Base-by-base conservation (phyloP, 1,140 invertebrate species). In the Diuraphis noxia region DNA sequence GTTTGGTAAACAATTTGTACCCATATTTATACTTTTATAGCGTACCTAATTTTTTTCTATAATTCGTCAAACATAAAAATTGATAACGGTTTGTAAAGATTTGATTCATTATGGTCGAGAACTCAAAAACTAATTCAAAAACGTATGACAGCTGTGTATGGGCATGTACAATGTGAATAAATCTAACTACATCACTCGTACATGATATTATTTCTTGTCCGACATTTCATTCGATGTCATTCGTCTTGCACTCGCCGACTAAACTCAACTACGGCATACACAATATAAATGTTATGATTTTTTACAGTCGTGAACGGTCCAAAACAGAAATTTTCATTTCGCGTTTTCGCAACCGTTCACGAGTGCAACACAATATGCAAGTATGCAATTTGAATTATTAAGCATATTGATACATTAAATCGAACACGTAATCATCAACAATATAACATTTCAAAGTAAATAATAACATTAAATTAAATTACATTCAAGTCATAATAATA, bases 391-490 rank as follows among this genome's bases (percentile, higher is more conserved):
- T 13, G 56, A 49, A 21, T 43, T n/a, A 43, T 49, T 49, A 49
- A 21, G 46, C 46, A 49, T 21, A 5, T 49, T 49, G 23, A 49
- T 49, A 49, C 10, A 56, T 72, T 72, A n/a, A 17, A n/a, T 72
- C 56, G n/a, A 72, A 72, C 30, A n/a, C 56, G 56, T 72, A 72
- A 72, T 72, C 56, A 17, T 17, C 56, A n/a, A 72, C 34, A 72
- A 72, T 72, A 72, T 72, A n/a, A 4, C 56, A n/a, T n/a, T 13
- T 17, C 30, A 72, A 72, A 72, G 56, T 72, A 72, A 72, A 72
- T 72, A 72, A 72, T 72, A 72, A 72, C n/a, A 63, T 30, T 30
- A n/a, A 72, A 72, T 72, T 72, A 72, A 72, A 72, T 72, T n/a
- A 34, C 30, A 72, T n/a, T n/a, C 30, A 72, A 72, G 30, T 72